These are phyloP conservation scores for Callosobruchus maculatus DNA, from an alignment of 2,888 invertebrate species.

Conservation along the genomic window DNA sequence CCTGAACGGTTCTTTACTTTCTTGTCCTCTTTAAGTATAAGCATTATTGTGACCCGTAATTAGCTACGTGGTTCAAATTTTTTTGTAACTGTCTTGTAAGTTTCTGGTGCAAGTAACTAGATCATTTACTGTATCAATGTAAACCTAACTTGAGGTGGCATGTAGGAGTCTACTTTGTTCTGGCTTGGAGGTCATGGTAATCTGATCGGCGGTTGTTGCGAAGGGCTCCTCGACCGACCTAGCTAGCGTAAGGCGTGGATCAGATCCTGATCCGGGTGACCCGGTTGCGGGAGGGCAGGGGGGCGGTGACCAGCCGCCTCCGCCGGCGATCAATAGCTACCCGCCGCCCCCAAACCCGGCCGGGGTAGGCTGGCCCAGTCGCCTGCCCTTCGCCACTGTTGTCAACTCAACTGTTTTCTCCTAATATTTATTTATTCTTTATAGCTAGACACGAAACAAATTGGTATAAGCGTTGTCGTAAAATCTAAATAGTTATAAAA, in stretches of 20 bases:
- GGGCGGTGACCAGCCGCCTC: not conserved
- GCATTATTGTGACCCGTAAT: too few relatives aligned
- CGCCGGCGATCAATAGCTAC: not conserved
- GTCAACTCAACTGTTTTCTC: not conserved
- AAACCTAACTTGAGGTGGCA: too few relatives aligned
- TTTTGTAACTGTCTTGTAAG: too few relatives aligned
- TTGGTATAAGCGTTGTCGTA: too few relatives aligned
- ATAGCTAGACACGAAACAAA: too few relatives aligned
- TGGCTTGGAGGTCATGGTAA: not conserved
- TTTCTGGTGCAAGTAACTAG: too few relatives aligned
- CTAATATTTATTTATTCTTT: not conserved
- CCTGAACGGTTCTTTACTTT: too few relatives aligned
- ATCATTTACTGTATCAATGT: too few relatives aligned
- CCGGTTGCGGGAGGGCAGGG: not conserved
- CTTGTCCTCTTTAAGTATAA: too few relatives aligned
- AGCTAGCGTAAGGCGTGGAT: not conserved
- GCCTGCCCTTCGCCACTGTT: not conserved
- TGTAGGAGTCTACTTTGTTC: not conserved
- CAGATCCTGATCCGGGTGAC: not conserved
- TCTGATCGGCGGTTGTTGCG: not conserved
- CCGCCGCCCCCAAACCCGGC: not conserved
- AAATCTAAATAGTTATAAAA: too few relatives aligned
- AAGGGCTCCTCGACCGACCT: not conserved
- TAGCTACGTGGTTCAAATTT: too few relatives aligned
- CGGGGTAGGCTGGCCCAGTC: not conserved